phyloP scores from a whole-genome alignment of 2,113 vertebrate species.

The Arvicanthis niloticus region DNA sequence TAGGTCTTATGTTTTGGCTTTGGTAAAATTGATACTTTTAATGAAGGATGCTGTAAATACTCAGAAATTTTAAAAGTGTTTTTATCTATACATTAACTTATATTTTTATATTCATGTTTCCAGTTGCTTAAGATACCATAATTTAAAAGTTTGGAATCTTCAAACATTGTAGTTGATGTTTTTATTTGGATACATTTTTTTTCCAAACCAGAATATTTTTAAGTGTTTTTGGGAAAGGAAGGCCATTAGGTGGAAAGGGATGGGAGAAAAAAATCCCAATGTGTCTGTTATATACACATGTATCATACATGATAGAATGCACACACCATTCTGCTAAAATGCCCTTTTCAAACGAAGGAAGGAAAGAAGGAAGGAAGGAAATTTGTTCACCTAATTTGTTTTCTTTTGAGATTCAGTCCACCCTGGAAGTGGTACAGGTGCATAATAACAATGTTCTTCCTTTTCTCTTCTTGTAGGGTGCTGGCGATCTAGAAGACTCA shows the following conservation, averaged over 20 bases:
- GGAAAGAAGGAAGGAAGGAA: conserved; percentile 70
- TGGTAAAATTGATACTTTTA: conserved; percentile 43
- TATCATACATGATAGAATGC: not conserved
- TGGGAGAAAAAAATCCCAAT: not conserved
- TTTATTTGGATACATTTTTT: conserved; percentile 75
- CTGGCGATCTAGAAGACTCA: conserved; percentile 97
- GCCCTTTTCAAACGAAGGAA: conserved; percentile 69
- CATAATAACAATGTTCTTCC: conserved; percentile 89
- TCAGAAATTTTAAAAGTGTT: not conserved
- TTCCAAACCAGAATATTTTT: conserved; percentile 61
- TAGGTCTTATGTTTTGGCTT: conserved; percentile 22
- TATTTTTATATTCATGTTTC: conserved; percentile 42
- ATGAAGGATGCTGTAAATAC: conserved; percentile 18
- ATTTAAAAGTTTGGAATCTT: conserved; percentile 67
- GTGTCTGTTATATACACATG: not conserved
- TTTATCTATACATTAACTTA: conserved; percentile 56
- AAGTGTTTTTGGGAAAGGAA: conserved; percentile 75
- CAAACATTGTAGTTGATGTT: conserved; percentile 49
- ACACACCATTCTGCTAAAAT: conserved; percentile 62
- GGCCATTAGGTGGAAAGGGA: conserved; percentile 61
- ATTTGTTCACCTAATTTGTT: conserved; percentile 68
- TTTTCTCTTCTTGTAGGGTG: conserved; percentile 94
- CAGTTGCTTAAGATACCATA: conserved; percentile 51
- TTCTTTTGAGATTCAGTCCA: conserved; percentile 84
- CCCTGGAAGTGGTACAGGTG: conserved; percentile 79